Base-by-base conservation (phyloP, 2,888 invertebrate species). In the Chesias legatella region DNA sequence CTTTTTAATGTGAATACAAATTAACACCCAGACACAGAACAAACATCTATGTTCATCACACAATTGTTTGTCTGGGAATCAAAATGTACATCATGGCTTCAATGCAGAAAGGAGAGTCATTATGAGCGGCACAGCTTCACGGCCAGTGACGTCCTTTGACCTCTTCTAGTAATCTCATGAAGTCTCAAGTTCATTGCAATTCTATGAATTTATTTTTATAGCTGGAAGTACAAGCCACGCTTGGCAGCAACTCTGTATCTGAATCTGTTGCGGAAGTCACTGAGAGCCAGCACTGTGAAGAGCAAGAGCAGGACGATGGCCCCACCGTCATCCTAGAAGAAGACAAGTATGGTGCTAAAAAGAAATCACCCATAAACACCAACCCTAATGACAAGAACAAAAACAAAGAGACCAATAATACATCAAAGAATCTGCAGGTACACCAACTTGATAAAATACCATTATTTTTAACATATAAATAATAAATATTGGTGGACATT, bases 341-440 rank as follows among this genome's bases (percentile, higher is more conserved):
- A 27, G 33, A 43, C 30, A 38, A 38, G 22, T 34, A 33, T 22
- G 38, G 43, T 1, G 38, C 43, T 17, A 43, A 43, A 20, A 43
- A 38, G 23, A 38, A 38, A 6, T 27, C 13, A 2, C 33, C 20
- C n/a, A 27, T 30, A 1, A 3, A 22, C 7, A 26, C 13, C 17
- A 34, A 34, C 3, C 34, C 34, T 6, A 24, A 36, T 10, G 38
- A 47, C n/a, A 39, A 24, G 21, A 37, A 41, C 22, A 37, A 48
- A 9, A 26, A 13, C 7, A 48, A 48, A 8, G 43, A 36, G n/a
- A 40, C 24, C n/a, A 45, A 45, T 11, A 40, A 39, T n/a, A 10
- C 7, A 21, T 30, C 22, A 35, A 29, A 10, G 33, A 31, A 10
- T 28, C 34, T 7, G 30, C 21, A 7, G 23, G 28, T n/a, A n/a